Base-by-base conservation (phyloP, 2,888 invertebrate species). In the Stenoptilia bipunctidactyla region DNA sequence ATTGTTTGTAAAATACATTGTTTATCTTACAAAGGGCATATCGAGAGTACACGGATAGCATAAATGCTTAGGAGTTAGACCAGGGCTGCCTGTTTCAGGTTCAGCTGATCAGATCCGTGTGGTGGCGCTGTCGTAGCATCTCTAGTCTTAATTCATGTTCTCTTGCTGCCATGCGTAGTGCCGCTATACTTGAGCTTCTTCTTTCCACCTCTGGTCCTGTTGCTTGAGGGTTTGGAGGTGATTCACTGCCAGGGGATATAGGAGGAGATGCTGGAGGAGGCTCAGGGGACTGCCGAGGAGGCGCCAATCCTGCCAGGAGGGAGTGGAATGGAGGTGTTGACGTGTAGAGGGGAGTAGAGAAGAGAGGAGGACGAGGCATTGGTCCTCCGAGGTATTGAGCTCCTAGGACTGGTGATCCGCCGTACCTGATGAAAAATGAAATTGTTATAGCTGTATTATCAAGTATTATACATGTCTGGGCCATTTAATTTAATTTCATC, bases 61-160 rank as follows among this genome's bases (percentile, higher is more conserved):
- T 20, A 20, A 20, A 20, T 5, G 20, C 20, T 20, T 3, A 20
- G 20, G 20, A 20, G 20, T 20, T 20, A 8, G 12, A 30, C 30
- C 30, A n/a, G 6, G 4, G 30, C 3, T 12, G n/a, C 6, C 10
- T 12, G 12, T 40, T 34, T 40, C 38, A 46, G 47, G 65, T 77
- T 89, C 89, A 93, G 88, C 93, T 93, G 63, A 92, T 91, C 56
- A 92, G 85, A 70, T 93, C 93, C 1, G 87, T 85, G 43, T 88
- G 87, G 34, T 90, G 90, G 61, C 92, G 89, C 58, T 93, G 92
- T 40, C 94, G 86, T 40, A 94, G 66, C 87, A 93, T 89, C 69
- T 94, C 94, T 54, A 94, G 79, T 62, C 93, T 88, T 37, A 94
- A 75, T 67, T 96, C 95, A 65, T 96, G 95, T 66, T 96, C 96